phyloP scores from a whole-genome alignment of 2,113 vertebrate species.

The Trematocara nigrifrons region DNA sequence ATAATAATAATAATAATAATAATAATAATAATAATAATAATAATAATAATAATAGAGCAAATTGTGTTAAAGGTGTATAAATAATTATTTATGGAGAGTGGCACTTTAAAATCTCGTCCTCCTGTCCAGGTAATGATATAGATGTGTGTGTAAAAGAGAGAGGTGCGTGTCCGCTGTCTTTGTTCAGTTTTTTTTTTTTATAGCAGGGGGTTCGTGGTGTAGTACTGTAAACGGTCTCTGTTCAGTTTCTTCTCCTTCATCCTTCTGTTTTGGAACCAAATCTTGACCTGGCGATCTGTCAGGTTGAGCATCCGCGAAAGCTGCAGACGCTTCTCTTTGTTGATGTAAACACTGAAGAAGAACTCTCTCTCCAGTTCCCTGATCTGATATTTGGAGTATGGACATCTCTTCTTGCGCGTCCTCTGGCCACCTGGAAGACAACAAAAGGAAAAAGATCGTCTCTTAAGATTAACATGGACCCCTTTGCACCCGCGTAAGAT shows the following conservation, averaged over 20 bases:
- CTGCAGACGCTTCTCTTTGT: slow-evolving; percentile 97
- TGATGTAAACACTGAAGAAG: slow-evolving; percentile 99
- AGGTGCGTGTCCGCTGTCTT: slow-evolving; percentile 20
- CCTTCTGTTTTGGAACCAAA: slow-evolving; percentile 98
- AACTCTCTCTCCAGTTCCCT: slow-evolving; percentile 97
- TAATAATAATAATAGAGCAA: slow-evolving; percentile 7
- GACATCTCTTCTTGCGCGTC: slow-evolving; percentile 96
- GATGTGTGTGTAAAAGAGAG: background rate
- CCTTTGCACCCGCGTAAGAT: background rate
- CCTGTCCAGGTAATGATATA: slow-evolving; percentile 4
- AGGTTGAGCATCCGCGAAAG: slow-evolving; percentile 97
- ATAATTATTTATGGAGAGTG: slow-evolving; percentile 23
- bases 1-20: slow-evolving; percentile 51
- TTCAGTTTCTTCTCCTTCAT: slow-evolving; percentile 99
- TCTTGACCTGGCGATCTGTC: slow-evolving; percentile 98
- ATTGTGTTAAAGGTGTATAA: slow-evolving; percentile 9
- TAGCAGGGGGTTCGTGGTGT: slow-evolving; percentile 92
- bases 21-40: slow-evolving; percentile 32
- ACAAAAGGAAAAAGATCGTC: slow-evolving; percentile 15
- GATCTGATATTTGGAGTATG: slow-evolving; percentile 96
- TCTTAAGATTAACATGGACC: background rate
- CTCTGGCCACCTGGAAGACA: slow-evolving; percentile 87
- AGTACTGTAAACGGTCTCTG: slow-evolving; percentile 98
- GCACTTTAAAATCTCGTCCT: slow-evolving; percentile 18
- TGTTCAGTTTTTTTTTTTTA: slow-evolving; percentile 65